Evolutionary conservation across 1,140 invertebrate genomes (phyloP), one percentile per base, ranked within the genome.

Genomic region (Drosophila bifasciata): DNA sequence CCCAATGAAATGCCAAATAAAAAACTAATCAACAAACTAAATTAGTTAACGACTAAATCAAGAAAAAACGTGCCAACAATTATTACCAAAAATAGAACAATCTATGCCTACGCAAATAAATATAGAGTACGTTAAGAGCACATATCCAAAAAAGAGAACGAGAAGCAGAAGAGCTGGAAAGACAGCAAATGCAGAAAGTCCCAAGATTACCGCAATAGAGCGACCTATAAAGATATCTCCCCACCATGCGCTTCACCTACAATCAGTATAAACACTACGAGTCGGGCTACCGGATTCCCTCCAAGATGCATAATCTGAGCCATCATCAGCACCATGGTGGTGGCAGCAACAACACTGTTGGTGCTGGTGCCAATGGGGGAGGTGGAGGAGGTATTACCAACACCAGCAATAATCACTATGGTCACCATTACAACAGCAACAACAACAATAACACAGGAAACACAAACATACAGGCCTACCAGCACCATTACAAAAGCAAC

Each of bases 241-340:
- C 52, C 66, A 83, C 79, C 85, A 91, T 91, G 89, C 89, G 89
- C 67, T 91, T 91, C 79, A 91, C 89, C 57, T 91, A 91, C 75
- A 91, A 91, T 81, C 89, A 91, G 74, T 91, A 90, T 76, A 91
- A 90, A 76, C 85, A 91, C 74, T 91, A 89, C 44, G 89, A 91
- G 52, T 91, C 89, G 74, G 89, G 89, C 19, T 90, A 91, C 79
- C 89, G 89, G 76, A 91, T 89, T 81, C 85, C 89, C 66, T 91
- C 89, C 21, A 91, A 91, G 76, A 90, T 90, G 85, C 81, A 91
- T 66, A 83, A 90, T 76, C 51, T 73, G 17, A 79, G 57, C 63
- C 61, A 84, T 53, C 74, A 80, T 69, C 72, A 79, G 48, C 40
- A 32, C 39, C 48, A 45, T 48, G 55, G 44, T 17, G 61, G 69